Percentiles rank a stretch among this genome's conserved stretches.
These are phyloP conservation scores for Magallana gigas DNA, from an alignment of 1,140 invertebrate genomes.

Conservation along the genomic window DNA sequence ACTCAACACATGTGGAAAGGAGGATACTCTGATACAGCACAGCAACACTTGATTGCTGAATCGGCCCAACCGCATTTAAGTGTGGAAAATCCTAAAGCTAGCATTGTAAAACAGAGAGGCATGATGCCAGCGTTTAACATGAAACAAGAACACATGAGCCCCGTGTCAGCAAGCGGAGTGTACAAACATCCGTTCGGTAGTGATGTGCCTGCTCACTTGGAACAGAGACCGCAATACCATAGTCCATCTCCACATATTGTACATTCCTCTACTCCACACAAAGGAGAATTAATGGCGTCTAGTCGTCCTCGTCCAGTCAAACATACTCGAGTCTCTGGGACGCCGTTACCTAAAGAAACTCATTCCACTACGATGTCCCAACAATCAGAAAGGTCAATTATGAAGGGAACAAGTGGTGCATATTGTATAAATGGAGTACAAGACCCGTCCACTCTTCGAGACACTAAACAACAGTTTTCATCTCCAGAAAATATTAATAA, in stretches of 20 bases:
- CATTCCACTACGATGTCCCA: background rate
- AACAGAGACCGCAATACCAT: background rate
- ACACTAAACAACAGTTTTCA: slow-evolving; percentile 14
- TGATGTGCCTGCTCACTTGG: background rate
- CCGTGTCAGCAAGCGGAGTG: background rate
- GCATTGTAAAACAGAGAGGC: background rate
- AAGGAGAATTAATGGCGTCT: background rate
- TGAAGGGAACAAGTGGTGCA: slow-evolving; percentile 39
- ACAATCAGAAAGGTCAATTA: slow-evolving; percentile 25
- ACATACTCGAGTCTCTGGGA: background rate
- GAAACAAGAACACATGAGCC: slow-evolving; percentile 17
- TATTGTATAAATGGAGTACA: slow-evolving; percentile 24
- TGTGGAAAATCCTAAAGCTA: background rate
- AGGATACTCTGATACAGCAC: background rate
- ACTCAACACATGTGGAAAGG: background rate
- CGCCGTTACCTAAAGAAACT: background rate
- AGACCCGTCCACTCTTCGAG: background rate
- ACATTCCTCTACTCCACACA: slow-evolving; percentile 36
- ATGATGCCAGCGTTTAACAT: background rate
- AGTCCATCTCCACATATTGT: background rate
- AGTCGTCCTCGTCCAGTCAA: background rate
- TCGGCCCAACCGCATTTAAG: background rate
- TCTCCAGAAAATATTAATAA: background rate
- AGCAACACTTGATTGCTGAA: background rate
- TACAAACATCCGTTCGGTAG: slow-evolving; percentile 13